phyloP scores from a whole-genome alignment of 2,113 vertebrate species.

The Plectropomus leopardus region DNA sequence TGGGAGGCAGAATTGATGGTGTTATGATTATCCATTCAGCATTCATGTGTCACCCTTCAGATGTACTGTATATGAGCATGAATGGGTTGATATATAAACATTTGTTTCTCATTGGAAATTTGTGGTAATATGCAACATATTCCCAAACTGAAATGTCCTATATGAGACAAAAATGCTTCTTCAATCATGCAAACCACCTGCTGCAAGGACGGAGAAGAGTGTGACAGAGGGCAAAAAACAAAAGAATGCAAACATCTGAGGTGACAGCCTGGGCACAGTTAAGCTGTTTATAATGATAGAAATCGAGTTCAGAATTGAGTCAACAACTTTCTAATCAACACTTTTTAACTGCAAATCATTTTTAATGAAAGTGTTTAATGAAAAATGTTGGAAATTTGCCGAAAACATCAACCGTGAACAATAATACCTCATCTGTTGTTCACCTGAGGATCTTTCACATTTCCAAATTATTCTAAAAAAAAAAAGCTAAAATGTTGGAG shows the following conservation, averaged over 20 bases:
- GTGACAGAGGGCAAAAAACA: not conserved
- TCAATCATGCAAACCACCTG: constrained; percentile 19
- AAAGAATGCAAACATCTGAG: not conserved
- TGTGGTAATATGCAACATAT: constrained; percentile 13
- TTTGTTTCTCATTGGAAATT: constrained; percentile 46
- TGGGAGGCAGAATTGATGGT: constrained; percentile 37
- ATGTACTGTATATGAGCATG: not conserved
- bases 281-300: not conserved
- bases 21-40: constrained; percentile 35
- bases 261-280: not conserved
- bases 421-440: not conserved
- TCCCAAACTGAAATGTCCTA: constrained; percentile 6
- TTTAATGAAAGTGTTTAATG: not conserved
- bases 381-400: no score
- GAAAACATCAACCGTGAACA: not conserved
- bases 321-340: not conserved
- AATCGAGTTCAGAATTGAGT: not conserved
- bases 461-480: not conserved
- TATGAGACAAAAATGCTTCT: not conserved
- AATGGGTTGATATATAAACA: constrained; percentile 38
- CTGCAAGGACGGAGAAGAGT: not conserved
- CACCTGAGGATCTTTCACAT: not conserved
- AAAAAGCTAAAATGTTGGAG: not conserved
- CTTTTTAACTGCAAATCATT: not conserved
- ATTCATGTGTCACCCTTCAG: constrained; percentile 3